Evolutionary conservation across 1,140 invertebrate species (phyloP), one percentile per base, ranked within the genome.

Genomic region (Leptonema lineaticorne): DNA sequence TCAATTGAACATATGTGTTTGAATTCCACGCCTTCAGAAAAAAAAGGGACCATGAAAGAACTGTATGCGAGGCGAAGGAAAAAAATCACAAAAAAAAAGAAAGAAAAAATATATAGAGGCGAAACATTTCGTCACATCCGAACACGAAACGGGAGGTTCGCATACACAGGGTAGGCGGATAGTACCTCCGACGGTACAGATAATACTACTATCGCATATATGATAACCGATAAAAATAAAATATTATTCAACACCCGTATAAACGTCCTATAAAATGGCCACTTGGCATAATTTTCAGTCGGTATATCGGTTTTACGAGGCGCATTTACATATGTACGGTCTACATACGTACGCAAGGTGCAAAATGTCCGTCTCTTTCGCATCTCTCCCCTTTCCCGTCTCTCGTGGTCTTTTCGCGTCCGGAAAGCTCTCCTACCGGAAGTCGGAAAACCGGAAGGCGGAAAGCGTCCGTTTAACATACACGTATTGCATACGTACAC

Each of bases 181-280:
- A 45, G 16, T 45, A 14, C 37, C 16, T n/a, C 59, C 63, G 48
- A 46, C 46, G 63, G 64, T 58, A 46, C 59, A 68, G 72, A 66
- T 74, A 72, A 72, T 76, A 74, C 77, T 76, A 64, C 41, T 53
- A 53, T 48, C 46, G 46, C 46, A 20, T 28, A 28, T 28, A 75
- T 70, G 74, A 74, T 75, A 67, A 24, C 60, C 74, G 75, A 77
- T 81, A 76, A 76, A 79, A 78, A 78, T 81, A 79, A 78, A 80
- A 77, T 77, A 81, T 79, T 78, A 78, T 81, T 81, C 79, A 81
- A 80, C 78, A 80, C 75, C 74, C 75, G 68, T 73, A 82, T 79
- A 78, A 80, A 79, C 69, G 76, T 77, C 75, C 75, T 73, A 76
- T 67, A 70, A 74, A 79, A 79, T 76, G 78, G 78, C 78, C 78